Evolutionary conservation across 1,140 invertebrate genomes (phyloP).

Genomic region (Octopus bimaculoides): DNA sequence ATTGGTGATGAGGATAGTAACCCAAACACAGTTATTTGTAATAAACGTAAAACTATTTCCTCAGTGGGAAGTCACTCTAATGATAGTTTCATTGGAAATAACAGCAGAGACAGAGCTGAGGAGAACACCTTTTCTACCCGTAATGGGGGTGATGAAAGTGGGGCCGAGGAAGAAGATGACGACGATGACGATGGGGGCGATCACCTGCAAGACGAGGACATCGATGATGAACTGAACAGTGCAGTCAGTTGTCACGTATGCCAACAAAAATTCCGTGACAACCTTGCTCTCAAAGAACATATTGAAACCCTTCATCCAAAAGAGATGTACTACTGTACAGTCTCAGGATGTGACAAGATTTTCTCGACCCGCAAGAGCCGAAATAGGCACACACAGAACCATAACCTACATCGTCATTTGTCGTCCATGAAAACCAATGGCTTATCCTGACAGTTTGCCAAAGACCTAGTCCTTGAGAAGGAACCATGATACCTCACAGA

Average conservation of each 20-base stretch:
- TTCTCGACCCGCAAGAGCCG: slow-evolving; percentile 74
- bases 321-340: slow-evolving; percentile 72
- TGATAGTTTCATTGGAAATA: neutral
- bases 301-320: slow-evolving; percentile 65
- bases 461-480: slow-evolving; percentile 9
- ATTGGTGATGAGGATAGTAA: slow-evolving; percentile 20
- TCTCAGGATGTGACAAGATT: slow-evolving; percentile 77
- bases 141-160: slow-evolving; percentile 37
- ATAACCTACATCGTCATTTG: slow-evolving; percentile 41
- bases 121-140: slow-evolving; percentile 42
- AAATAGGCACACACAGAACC: slow-evolving; percentile 69
- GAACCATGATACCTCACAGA: slow-evolving; percentile 15
- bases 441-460: slow-evolving; percentile 5
- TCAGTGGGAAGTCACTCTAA: slow-evolving; percentile 55
- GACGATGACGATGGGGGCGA: slow-evolving; percentile 21
- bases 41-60: slow-evolving; percentile 58
- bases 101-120: slow-evolving; percentile 43
- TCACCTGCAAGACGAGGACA: slow-evolving; percentile 21
- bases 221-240: slow-evolving; percentile 22
- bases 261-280: slow-evolving; percentile 64
- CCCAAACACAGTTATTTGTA: slow-evolving; percentile 44
- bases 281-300: slow-evolving; percentile 67
- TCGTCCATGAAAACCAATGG: slow-evolving; percentile 13
- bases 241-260: slow-evolving; percentile 69
- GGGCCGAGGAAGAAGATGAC: slow-evolving; percentile 12